Percentiles rank a stretch among this genome's conserved stretches.
phyloP scores from a whole-genome alignment of 2,888 invertebrate genomes.

The Lamellibrachia columna region DNA sequence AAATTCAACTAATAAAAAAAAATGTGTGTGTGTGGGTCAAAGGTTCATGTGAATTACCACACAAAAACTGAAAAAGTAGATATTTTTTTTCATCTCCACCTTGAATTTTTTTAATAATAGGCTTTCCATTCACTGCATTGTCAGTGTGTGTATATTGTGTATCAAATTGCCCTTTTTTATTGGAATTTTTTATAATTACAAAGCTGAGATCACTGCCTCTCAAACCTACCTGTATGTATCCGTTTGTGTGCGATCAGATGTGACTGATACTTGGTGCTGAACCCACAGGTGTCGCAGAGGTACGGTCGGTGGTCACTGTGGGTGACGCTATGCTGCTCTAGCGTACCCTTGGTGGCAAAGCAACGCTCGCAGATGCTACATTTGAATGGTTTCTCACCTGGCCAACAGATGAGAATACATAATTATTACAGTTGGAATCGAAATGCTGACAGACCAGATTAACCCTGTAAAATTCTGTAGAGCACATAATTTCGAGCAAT shows the following conservation, averaged over 20 bases:
- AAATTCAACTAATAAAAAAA: no score
- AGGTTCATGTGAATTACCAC: no score
- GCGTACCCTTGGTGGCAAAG: slow-evolving; percentile 72
- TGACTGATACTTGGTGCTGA: slow-evolving; percentile 75
- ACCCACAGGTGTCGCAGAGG: slow-evolving; percentile 76
- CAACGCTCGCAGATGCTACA: slow-evolving; percentile 72
- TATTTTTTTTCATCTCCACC: no score
- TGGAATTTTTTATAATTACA: no score
- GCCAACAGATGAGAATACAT: slow-evolving; percentile 27
- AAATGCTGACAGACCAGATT: background rate
- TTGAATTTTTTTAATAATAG: no score
- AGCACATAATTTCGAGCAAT: no score
- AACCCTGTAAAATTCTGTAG: no score
- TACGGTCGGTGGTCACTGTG: slow-evolving; percentile 72
- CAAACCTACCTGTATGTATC: slow-evolving; percentile 70
- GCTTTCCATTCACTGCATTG: no score
- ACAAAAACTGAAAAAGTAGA: no score
- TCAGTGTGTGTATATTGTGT: no score
- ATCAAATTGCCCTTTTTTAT: no score
- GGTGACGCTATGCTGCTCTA: slow-evolving; percentile 72
- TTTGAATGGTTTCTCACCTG: slow-evolving; percentile 70
- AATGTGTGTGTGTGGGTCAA: no score
- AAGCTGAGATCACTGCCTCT: background rate
- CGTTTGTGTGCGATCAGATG: slow-evolving; percentile 75
- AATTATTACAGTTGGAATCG: background rate